A percentile compares a stretch with the other conserved stretches of the same genome.
Evolutionary conservation across 2,888 invertebrate genomes (phyloP).

Genomic region (Polietes domitor): DNA sequence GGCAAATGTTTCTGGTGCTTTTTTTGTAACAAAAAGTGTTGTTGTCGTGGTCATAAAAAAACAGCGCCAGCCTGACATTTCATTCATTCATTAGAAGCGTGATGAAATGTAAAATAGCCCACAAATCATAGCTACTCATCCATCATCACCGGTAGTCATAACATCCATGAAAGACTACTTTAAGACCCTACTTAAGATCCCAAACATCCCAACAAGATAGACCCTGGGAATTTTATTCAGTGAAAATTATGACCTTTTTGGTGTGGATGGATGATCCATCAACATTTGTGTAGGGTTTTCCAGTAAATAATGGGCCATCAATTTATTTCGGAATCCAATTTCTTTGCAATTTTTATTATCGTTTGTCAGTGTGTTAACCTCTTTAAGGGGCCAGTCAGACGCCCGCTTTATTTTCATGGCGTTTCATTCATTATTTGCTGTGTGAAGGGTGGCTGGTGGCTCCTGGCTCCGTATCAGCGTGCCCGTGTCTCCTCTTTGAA

Average conservation of each 20-base stretch:
- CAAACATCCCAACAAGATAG: no score
- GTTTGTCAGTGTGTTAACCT: not conserved
- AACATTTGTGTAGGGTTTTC: not conserved
- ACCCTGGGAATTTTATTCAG: no score
- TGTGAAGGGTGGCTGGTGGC: not conserved
- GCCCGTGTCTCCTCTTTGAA: slow-evolving; percentile 4
- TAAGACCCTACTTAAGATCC: no score
- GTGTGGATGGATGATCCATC: not conserved
- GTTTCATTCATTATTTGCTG: not conserved
- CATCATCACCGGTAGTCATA: no score
- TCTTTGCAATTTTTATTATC: not conserved
- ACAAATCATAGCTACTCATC: no score
- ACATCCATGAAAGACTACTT: no score
- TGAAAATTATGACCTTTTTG: not conserved
- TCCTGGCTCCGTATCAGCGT: not conserved
- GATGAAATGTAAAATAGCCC: no score
- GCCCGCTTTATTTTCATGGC: not conserved
- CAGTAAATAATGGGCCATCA: not conserved
- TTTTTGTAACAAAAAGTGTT: no score
- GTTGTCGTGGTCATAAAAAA: no score
- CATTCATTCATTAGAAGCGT: no score
- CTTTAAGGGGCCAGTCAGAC: not conserved
- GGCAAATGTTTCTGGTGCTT: no score
- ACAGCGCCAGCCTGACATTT: no score
- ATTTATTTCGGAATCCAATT: not conserved